These are phyloP conservation scores for Trichomycterus rosablanca DNA, from an alignment of 2,113 vertebrate genomes.

Conservation along the genomic window DNA sequence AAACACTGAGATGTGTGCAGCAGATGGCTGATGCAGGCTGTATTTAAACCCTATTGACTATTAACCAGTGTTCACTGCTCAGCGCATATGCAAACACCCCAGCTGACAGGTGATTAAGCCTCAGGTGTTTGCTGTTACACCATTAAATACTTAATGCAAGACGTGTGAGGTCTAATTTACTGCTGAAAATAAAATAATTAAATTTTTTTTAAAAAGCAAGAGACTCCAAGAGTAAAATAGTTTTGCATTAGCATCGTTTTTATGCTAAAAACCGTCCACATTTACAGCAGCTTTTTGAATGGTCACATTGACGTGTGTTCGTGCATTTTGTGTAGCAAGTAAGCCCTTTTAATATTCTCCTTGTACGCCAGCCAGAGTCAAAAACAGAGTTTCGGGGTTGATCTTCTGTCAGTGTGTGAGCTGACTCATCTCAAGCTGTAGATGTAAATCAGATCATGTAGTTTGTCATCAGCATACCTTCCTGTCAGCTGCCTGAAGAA, in stretches of 20 bases:
- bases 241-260: conserved; percentile 48
- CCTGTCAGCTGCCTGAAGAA: not conserved
- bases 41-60: conserved; percentile 28
- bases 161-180: too few relatives aligned
- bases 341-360: conserved; percentile 38
- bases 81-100: conserved; percentile 11
- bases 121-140: not conserved
- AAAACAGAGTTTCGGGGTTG: conserved; percentile 14
- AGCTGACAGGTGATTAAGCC: conserved; percentile 17
- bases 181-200: too few relatives aligned
- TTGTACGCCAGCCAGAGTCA: not conserved
- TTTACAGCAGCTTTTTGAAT: conserved; percentile 59
- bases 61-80: conserved; percentile 29
- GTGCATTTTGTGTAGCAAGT: conserved; percentile 51
- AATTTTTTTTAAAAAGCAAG: too few relatives aligned
- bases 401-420: conserved; percentile 8
- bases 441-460: conserved; percentile 4
- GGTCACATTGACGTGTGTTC: conserved; percentile 46
- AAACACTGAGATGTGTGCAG: conserved; percentile 1
- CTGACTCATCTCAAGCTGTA: conserved; percentile 1
- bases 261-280: conserved; percentile 58
- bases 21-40: conserved; percentile 28
- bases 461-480: not conserved
- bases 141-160: not conserved
- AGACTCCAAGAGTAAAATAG: too few relatives aligned